A percentile compares a stretch with the other conserved stretches of the same genome.
These are phyloP conservation scores for Polydrusus pterygomalis DNA, from an alignment of 2,888 invertebrate genomes.

Conservation along the genomic window DNA sequence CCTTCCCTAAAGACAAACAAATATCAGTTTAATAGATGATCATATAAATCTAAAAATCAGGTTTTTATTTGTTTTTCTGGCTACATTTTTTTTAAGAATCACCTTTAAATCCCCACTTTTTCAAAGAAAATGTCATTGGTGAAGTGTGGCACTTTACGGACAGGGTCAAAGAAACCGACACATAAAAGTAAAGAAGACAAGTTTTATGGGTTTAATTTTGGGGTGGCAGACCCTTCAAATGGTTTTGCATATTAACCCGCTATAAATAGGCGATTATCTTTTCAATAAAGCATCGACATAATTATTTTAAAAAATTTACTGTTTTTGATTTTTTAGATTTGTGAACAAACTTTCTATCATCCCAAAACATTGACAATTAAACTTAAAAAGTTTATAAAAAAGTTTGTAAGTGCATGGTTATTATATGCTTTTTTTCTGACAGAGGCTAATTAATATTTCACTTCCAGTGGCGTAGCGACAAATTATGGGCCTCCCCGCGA, in stretches of 20 bases:
- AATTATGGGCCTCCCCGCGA: too few relatives aligned
- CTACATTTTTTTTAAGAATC: neutral
- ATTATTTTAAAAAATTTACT: too few relatives aligned
- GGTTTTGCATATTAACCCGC: neutral
- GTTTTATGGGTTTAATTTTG: neutral
- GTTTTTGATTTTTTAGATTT: too few relatives aligned
- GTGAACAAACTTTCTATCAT: too few relatives aligned
- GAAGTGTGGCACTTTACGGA: neutral
- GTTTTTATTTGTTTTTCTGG: slow-evolving; percentile 2
- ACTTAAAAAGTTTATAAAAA: too few relatives aligned
- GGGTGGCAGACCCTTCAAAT: neutral
- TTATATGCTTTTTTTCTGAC: too few relatives aligned
- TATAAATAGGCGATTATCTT: neutral
- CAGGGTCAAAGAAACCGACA: slow-evolving; percentile 1
- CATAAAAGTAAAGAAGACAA: neutral
- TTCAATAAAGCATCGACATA: too few relatives aligned
- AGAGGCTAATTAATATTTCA: too few relatives aligned
- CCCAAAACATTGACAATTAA: too few relatives aligned
- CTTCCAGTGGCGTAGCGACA: too few relatives aligned
- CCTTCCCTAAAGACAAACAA: too few relatives aligned
- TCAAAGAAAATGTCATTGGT: slow-evolving; percentile 6
- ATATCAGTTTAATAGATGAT: neutral
- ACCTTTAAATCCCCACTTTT: neutral
- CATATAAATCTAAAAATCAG: neutral
- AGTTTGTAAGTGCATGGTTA: too few relatives aligned